Base-by-base conservation (phyloP, 2,113 vertebrate species). In the Nycticryphes semicollaris region DNA sequence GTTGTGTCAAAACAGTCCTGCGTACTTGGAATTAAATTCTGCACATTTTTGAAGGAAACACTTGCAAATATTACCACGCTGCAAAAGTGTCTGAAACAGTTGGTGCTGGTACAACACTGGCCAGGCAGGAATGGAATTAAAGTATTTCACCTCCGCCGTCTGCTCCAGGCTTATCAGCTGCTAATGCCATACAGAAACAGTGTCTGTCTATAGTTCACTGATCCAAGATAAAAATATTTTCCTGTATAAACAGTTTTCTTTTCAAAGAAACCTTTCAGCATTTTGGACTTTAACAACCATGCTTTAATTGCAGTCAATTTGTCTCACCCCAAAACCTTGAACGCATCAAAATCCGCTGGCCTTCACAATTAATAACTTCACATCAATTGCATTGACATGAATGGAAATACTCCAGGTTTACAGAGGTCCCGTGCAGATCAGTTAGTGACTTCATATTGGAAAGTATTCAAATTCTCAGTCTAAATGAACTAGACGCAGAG, bases 1-100 rank as follows among this genome's bases (percentile, higher is more conserved):
- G 57, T 89, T 64, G 69, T 90, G 83, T 97, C 94, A 89, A 89
- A 95, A 95, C 69, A 79, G 78, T 84, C 90, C 77, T 77, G 80
- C 8, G 1, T 88, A 53, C 72, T 97, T 95, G 89, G 96, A 97
- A 97, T 77, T 60, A 83, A 92, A 92, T 95, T 27, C 57, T 81
- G 78, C 81, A 70, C 33, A 22, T 75, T 93, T 95, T 89, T 78
- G 33, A 91, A 95, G 90, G 87, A 62, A 96, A 90, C 90, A 76
- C 73, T 87, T 94, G 74, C 83, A 92, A 77, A 84, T 88, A 81
- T 95, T 97, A 86, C 85, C 76, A 93, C 2, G 14, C 70, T 82
- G 60, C 63, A 84, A 6, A 90, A 91, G 50, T 50, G 67, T 47
- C 73, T 95, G 83, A 64, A 96, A 76, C 94, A 94, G 87, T 88